A percentile compares a stretch with the other conserved stretches of the same genome.
Conservation (phyloP, 2,113 vertebrate species). For the Motacilla tschutschensis region DNA sequence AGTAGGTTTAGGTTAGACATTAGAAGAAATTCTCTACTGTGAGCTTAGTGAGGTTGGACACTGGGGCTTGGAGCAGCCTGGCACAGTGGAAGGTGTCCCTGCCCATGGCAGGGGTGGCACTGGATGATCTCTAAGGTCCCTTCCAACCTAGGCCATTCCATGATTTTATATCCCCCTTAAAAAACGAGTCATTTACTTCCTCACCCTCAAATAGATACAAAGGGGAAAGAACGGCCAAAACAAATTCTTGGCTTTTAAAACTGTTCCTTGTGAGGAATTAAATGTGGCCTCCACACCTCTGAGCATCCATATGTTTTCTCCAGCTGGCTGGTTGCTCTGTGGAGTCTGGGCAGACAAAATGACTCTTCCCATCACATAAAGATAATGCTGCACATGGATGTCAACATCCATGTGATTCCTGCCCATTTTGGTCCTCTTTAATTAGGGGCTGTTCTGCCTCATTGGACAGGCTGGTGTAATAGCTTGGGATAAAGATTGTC, state of each 20-base stretch:
- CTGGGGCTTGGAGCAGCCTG: not conserved
- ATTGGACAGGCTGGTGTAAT: slow-evolving; percentile 22
- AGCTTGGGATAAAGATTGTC: slow-evolving; percentile 31
- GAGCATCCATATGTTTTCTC: not conserved
- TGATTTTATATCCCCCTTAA: not conserved
- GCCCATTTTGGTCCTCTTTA: slow-evolving; percentile 20
- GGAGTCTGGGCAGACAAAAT: not conserved
- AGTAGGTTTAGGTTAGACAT: not conserved
- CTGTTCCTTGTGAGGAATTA: not conserved
- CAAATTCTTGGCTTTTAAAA: not conserved
- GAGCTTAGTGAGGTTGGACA: not conserved
- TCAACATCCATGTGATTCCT: not conserved
- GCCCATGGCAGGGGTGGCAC: not conserved
- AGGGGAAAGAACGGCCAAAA: not conserved
- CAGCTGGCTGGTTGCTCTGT: not conserved
- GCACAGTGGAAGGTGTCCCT: not conserved
- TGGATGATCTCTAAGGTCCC: not conserved
- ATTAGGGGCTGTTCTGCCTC: slow-evolving; percentile 34
- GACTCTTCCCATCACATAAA: not conserved
- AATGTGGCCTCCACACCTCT: not conserved
- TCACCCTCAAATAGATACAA: not conserved
- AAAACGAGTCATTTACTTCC: not conserved
- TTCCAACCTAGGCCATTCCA: not conserved
- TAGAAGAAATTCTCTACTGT: not conserved
- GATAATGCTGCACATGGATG: not conserved